Evolutionary conservation across 2,888 invertebrate genomes (phyloP).

Genomic region (Malthinus seriepunctatus): DNA sequence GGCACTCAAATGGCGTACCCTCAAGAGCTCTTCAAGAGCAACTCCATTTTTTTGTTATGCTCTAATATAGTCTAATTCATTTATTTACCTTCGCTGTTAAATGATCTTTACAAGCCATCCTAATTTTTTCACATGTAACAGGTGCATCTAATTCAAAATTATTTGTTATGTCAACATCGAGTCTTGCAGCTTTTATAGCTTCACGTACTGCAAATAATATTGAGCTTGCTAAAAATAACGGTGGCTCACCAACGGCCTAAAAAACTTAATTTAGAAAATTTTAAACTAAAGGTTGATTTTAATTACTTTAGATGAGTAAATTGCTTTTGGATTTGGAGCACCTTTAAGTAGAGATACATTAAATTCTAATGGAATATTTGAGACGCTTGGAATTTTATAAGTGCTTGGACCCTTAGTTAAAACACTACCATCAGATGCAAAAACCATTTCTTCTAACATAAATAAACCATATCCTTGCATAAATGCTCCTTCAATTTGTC

Average conservation of each 20-base stretch:
- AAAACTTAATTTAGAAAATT: background rate
- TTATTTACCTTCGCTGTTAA: constrained; percentile 72
- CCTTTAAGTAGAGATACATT: constrained; percentile 91
- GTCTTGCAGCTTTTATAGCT: constrained; percentile 80
- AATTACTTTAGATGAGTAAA: constrained; percentile 91
- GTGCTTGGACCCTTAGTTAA: constrained; percentile 89
- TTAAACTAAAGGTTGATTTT: background rate
- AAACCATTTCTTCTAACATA: constrained; percentile 86
- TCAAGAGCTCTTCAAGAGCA: too few relatives aligned
- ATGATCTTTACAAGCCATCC: constrained; percentile 86
- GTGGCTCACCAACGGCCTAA: constrained; percentile 95
- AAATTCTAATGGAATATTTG: constrained; percentile 89
- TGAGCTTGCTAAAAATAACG: constrained; percentile 84
- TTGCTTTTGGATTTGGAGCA: constrained; percentile 85
- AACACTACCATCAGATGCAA: constrained; percentile 80
- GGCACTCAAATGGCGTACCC: too few relatives aligned
- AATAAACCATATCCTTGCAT: constrained; percentile 94
- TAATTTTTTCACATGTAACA: constrained; percentile 84
- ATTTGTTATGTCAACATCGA: constrained; percentile 64
- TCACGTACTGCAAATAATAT: constrained; percentile 89
- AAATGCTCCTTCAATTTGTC: constrained; percentile 95
- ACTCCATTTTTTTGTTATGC: too few relatives aligned
- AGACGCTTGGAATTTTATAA: constrained; percentile 92
- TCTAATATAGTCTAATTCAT: too few relatives aligned
- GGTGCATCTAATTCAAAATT: constrained; percentile 78